Percentiles rank a stretch among this genome's conserved stretches.
Conservation (phyloP, 2,888 invertebrate genomes). For the Tipula vernalis region DNA sequence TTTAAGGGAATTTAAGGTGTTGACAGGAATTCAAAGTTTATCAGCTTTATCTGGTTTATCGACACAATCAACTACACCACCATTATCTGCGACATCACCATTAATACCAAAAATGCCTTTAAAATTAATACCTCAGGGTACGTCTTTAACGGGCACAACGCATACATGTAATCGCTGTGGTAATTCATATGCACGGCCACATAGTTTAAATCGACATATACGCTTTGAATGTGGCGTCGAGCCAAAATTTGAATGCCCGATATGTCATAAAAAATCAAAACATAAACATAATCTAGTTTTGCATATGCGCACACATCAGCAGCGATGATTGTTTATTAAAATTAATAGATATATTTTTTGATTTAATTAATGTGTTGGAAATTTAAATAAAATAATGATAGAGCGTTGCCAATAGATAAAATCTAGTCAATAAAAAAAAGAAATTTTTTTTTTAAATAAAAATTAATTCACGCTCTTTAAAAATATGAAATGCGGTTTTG, state of each 20-base stretch:
- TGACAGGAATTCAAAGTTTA: conserved; percentile 9
- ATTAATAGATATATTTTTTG: neutral
- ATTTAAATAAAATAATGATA: neutral
- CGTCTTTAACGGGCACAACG: conserved; percentile 18
- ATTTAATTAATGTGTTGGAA: neutral
- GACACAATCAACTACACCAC: conserved; percentile 6
- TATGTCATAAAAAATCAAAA: conserved; percentile 46
- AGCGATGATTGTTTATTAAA: conserved; percentile 32
- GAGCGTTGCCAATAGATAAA: neutral
- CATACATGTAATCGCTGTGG: conserved; percentile 43
- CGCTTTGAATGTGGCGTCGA: conserved; percentile 47
- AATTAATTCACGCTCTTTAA: neutral
- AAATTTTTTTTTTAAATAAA: neutral
- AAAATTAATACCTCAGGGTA: conserved; percentile 10
- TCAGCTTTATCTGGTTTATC: conserved; percentile 10
- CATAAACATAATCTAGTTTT: conserved; percentile 37
- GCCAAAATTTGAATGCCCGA: conserved; percentile 47
- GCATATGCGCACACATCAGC: conserved; percentile 38
- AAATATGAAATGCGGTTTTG: neutral
- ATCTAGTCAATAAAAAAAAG: neutral
- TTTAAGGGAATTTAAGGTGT: conserved; percentile 25
- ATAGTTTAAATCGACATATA: conserved; percentile 43
- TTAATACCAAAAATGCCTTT: conserved; percentile 6
- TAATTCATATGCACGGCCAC: conserved; percentile 43
- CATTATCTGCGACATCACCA: conserved; percentile 7